Evolutionary conservation across 2,113 vertebrate species (phyloP), one percentile per base, ranked within the genome.

Genomic region (Beaufortia kweichowensis): DNA sequence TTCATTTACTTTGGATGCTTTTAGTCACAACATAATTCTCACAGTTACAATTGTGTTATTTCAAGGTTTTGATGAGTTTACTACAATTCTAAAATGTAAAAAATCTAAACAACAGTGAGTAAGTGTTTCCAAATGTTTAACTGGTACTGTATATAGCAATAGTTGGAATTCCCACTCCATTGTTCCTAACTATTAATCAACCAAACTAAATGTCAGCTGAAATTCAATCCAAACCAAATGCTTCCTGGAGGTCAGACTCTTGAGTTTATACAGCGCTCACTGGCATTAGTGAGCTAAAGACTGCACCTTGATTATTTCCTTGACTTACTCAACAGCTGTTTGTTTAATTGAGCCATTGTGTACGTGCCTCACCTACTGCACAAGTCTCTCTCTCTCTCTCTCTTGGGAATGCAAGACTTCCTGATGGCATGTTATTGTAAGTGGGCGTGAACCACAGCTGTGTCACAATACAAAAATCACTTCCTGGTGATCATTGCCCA

Each of bases 341-440:
- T 71, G 29, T 68, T 80, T 72, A 23, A 23, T 48, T 65, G 9
- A 64, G 9, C 29, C 39, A 64, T 77, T 62, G 76, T 68, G 33
- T 56, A 69, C 17, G 35, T 81, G 59, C 4, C 19, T 8, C 11
- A 24, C 33, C 35, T 23, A 9, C 24, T 21, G 1, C 43, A 63
- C 21, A 62, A 28, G 8, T 46, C 75, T 68, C 64, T 78, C 6
- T 39, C 73, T 39, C 46, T 41, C 62, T 57, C 75, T 57, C 39
- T 31, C 17, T 11, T 10, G 3, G 35, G 55, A 79, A 82, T 79
- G 68, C 55, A 33, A 35, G 29, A 65, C 80, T 84, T 84, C 79
- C 82, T 79, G 63, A 43, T 77, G 67, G 39, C 43, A 66, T 60
- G 24, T n/a, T n/a, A n/a, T n/a, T n/a, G 8, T 17, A 68, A 57